Percentiles rank a stretch among this genome's conserved stretches.
phyloP scores from a whole-genome alignment of 2,797 vertebrate genomes.

The Fistularia tabacaria region DNA sequence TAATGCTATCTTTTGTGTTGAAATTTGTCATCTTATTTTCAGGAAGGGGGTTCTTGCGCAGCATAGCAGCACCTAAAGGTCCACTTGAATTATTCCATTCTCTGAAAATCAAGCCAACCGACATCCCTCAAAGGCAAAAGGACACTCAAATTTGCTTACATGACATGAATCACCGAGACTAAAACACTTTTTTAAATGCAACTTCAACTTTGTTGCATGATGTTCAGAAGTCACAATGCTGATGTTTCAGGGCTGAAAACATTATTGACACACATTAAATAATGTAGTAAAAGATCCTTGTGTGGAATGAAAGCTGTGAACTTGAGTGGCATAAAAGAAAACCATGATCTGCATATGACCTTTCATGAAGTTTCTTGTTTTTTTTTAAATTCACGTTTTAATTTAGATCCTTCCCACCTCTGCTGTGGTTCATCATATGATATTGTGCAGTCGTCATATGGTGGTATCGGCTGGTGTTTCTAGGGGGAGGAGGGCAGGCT shows the following conservation, averaged over 20 bases:
- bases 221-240: too few relatives aligned
- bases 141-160: too few relatives aligned
- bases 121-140: too few relatives aligned
- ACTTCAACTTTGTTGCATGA: too few relatives aligned
- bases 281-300: background rate
- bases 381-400: background rate
- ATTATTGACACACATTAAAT: conserved; percentile 3
- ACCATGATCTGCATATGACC: conserved; percentile 22
- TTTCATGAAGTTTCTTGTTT: conserved; percentile 27
- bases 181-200: too few relatives aligned
- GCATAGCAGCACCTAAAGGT: too few relatives aligned
- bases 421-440: background rate
- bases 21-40: background rate
- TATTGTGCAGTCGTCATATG: conserved; percentile 5
- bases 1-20: conserved; percentile 9
- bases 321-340: background rate
- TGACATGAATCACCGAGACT: too few relatives aligned
- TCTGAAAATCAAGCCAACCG: too few relatives aligned
- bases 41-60: background rate
- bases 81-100: too few relatives aligned
- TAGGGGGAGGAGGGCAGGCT: background rate
- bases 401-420: background rate
- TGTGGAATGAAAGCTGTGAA: background rate
- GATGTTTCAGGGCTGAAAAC: too few relatives aligned
- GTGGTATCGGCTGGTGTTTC: conserved; percentile 13